Evolutionary conservation across 2,888 invertebrate species (phyloP).

Genomic region (Lucinisca nassula): DNA sequence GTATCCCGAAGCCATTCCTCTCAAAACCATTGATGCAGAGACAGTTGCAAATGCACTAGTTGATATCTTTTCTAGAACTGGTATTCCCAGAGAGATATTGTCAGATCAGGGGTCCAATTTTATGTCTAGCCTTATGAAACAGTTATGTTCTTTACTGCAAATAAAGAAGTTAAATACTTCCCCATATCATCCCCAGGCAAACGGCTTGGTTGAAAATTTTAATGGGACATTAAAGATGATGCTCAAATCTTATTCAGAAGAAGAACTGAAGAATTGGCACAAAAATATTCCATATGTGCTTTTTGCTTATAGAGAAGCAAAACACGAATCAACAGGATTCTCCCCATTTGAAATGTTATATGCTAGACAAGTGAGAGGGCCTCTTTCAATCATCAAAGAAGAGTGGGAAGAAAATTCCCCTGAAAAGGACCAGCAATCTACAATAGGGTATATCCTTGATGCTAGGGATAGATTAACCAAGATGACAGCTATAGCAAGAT

Average conservation of each 20-base stretch:
- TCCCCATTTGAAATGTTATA: conserved; percentile 44
- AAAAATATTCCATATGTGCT: not conserved
- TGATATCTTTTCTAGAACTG: conserved; percentile 13
- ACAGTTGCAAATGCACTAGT: conserved; percentile 3
- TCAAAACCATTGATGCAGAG: not conserved
- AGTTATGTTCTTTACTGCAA: not conserved
- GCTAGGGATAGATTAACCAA: not conserved
- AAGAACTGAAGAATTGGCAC: not conserved
- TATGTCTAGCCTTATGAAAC: conserved; percentile 4
- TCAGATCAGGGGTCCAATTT: conserved; percentile 15
- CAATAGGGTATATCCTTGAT: conserved; percentile 23
- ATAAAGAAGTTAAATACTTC: not conserved
- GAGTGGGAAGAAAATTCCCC: conserved; percentile 17
- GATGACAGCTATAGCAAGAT: not conserved
- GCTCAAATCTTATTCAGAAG: not conserved
- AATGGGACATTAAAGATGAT: conserved; percentile 18
- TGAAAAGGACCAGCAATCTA: not conserved
- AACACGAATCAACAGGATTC: conserved; percentile 38
- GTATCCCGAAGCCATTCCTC: conserved; percentile 5
- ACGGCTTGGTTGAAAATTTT: conserved; percentile 8
- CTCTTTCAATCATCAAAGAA: conserved; percentile 25
- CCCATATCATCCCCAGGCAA: conserved; percentile 14
- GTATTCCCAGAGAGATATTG: not conserved
- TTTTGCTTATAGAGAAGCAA: conserved; percentile 44
- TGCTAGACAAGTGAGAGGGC: conserved; percentile 33